Conservation (phyloP, 2,888 invertebrate genomes). For the Andrena trimmerana region DNA sequence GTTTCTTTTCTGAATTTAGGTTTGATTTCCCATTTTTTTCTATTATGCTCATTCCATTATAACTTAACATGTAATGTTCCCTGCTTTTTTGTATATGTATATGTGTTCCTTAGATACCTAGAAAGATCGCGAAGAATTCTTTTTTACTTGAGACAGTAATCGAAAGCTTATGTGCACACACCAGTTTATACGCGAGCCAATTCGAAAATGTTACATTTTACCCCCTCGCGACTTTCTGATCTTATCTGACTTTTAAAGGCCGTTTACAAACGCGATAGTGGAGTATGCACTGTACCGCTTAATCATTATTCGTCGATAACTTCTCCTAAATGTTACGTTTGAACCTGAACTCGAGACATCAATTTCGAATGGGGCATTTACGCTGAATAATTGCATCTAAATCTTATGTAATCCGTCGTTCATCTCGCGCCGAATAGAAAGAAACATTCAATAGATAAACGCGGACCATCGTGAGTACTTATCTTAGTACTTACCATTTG, state of each 20-base stretch:
- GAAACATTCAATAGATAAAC: too few relatives aligned
- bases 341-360: neutral
- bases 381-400: neutral
- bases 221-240: neutral
- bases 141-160: too few relatives aligned
- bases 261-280: neutral
- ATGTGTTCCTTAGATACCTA: too few relatives aligned
- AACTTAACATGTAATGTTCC: too few relatives aligned
- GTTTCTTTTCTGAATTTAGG: too few relatives aligned
- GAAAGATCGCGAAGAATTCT: too few relatives aligned
- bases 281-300: neutral
- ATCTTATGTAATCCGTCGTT: neutral
- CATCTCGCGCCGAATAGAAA: too few relatives aligned
- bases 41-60: too few relatives aligned
- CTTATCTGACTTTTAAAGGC: neutral
- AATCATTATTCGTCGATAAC: neutral
- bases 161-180: neutral
- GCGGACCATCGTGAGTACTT: too few relatives aligned
- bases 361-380: neutral
- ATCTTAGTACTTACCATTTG: conserved; percentile 84
- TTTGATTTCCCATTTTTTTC: too few relatives aligned
- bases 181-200: neutral
- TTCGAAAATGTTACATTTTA: neutral
- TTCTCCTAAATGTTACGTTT: neutral
- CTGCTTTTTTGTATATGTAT: too few relatives aligned